These are phyloP conservation scores for Colostygia pectinataria DNA, from an alignment of 2,888 invertebrate species.

Conservation along the genomic window DNA sequence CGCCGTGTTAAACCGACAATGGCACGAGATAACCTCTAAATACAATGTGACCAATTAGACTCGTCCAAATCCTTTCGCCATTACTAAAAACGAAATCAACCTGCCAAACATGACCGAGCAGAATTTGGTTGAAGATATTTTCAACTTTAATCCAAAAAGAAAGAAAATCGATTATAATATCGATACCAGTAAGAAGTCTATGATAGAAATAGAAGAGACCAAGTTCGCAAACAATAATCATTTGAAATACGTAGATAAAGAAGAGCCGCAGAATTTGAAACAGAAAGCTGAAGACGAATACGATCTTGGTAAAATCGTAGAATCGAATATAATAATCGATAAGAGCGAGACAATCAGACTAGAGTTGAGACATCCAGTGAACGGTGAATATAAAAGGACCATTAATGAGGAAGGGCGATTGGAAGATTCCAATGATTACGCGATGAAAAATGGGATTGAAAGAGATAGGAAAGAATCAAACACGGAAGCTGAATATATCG, in stretches of 20 bases:
- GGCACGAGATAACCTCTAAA: conserved; percentile 62
- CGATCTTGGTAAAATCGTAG: conserved; percentile 54
- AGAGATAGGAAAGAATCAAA: conserved; percentile 43
- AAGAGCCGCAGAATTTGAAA: conserved; percentile 49
- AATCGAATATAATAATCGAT: conserved; percentile 64
- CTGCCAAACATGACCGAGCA: conserved; percentile 62
- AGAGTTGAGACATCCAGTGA: conserved; percentile 55
- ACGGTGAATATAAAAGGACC: conserved; percentile 34
- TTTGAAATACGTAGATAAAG: conserved; percentile 43
- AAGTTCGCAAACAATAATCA: conserved; percentile 55
- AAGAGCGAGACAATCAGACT: conserved; percentile 63
- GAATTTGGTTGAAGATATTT: conserved; percentile 65
- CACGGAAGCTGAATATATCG: conserved; percentile 43
- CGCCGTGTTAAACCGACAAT: conserved; percentile 78
- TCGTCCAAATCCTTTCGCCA: conserved; percentile 42
- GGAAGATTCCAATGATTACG: conserved; percentile 43
- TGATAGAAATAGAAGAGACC: conserved; percentile 17
- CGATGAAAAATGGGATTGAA: conserved; percentile 48
- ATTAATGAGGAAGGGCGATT: conserved; percentile 27
- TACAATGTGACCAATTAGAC: conserved; percentile 78
- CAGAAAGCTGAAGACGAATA: conserved; percentile 54
- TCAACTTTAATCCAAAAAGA: conserved; percentile 56
- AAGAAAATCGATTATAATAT: conserved; percentile 55
- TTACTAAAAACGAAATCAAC: conserved; percentile 71
- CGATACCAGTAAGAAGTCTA: conserved; percentile 34